Evolutionary conservation across 1,140 invertebrate species (phyloP).

Genomic region (Drosophila nigrodunni): DNA sequence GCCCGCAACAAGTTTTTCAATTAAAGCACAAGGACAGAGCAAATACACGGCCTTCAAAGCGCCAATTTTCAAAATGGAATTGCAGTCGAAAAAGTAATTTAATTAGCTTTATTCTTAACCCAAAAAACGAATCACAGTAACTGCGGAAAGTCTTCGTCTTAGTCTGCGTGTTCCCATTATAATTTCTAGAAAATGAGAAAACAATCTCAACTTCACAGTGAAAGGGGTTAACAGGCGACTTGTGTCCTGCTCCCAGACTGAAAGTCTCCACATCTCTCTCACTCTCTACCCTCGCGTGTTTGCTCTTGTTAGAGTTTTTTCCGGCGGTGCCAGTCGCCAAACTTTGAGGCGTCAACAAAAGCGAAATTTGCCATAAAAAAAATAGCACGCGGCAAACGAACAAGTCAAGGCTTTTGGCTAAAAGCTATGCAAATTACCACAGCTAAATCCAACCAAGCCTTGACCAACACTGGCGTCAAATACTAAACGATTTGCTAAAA

Average conservation of each 20-base stretch:
- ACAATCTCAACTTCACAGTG: constrained; percentile 27
- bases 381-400: constrained; percentile 10
- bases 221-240: constrained; percentile 58
- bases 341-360: constrained; percentile 52
- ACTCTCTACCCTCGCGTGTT: constrained; percentile 46
- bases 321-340: constrained; percentile 66
- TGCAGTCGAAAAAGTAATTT: constrained; percentile 78
- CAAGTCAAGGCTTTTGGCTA: constrained; percentile 38
- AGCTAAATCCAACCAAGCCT: constrained; percentile 9
- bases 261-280: background rate
- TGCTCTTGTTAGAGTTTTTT: constrained; percentile 54
- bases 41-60: constrained; percentile 72
- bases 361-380: constrained; percentile 37
- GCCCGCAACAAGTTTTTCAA: constrained; percentile 66
- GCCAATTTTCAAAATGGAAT: constrained; percentile 72
- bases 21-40: constrained; percentile 58
- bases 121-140: constrained; percentile 54
- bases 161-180: background rate
- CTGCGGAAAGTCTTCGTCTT: background rate
- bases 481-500: constrained; percentile 41
- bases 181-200: constrained; percentile 52
- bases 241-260: background rate
- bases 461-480: constrained; percentile 60
- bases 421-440: constrained; percentile 73
- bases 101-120: constrained; percentile 67